Evolutionary conservation across 1,140 invertebrate species (phyloP), one percentile per base, ranked within the genome.

Genomic region (Aleiodes sp.): DNA sequence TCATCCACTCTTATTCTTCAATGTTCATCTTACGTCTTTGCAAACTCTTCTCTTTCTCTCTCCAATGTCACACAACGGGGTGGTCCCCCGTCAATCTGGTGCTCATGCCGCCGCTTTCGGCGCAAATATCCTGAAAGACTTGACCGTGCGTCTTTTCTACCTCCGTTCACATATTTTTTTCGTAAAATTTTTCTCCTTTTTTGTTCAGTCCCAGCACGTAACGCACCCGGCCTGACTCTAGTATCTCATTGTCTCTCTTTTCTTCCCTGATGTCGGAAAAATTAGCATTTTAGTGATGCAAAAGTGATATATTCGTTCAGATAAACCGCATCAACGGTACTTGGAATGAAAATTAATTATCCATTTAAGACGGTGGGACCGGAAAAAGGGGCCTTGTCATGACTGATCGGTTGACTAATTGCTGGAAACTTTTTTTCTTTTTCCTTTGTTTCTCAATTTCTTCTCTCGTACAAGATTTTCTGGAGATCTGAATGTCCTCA

Each of bases 51-150:
- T 43, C 56, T n/a, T 16, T 31, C 33, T 64, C 26, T 43, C 19
- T 52, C 21, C 46, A 37, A 69, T 59, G 65, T 67, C 65, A 66
- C 73, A 60, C 60, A 70, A 70, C 70, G 68, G 71, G 73, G 73
- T 75, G 73, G 73, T 75, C 73, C 60, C 65, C 29, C 71, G 70
- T 75, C 73, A 75, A 70, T 75, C 68, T 72, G 35, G 35, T 74
- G 68, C 68, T 72, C 73, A 74, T 70, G 68, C 73, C 70, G 65
- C 52, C 41, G 64, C 66, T 71, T 70, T 74, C 62, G 67, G 70
- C 66, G 64, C 73, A 74, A 71, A 72, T 74, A 74, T 74, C 65
- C 70, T 57, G 61, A 59, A 69, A 73, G 72, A 60, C 24, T 59
- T 60, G 33, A 41, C 37, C 61, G 43, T 37, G 29, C 16, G 26